Conservation (phyloP, 2,113 vertebrate genomes). For the Scophthalmus maximus region DNA sequence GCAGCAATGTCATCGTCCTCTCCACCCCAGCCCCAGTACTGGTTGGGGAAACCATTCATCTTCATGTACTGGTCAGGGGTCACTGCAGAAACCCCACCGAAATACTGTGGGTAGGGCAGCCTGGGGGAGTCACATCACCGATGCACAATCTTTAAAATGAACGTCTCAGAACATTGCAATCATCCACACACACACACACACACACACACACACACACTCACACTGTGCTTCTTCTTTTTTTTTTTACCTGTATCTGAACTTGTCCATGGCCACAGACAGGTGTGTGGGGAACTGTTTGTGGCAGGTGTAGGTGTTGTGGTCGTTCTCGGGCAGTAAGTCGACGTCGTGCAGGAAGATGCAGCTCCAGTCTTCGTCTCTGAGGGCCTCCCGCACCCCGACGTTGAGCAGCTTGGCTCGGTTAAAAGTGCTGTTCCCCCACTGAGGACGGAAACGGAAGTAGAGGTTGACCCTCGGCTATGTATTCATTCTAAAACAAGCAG, state of each 20-base stretch:
- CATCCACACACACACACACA: neutral
- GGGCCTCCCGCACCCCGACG: constrained; percentile 92
- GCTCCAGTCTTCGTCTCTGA: constrained; percentile 94
- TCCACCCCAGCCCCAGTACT: constrained; percentile 96
- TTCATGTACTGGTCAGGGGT: constrained; percentile 96
- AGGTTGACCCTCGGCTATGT: no score
- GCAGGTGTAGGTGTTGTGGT: constrained; percentile 95
- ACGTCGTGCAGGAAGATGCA: constrained; percentile 96
- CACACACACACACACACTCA: neutral
- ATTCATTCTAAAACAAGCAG: no score
- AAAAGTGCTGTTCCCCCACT: constrained; percentile 91
- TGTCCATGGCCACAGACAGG: constrained; percentile 95
- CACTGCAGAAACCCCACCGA: constrained; percentile 93
- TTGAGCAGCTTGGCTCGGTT: constrained; percentile 96
- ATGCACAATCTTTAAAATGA: constrained; percentile 1
- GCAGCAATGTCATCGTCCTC: constrained; percentile 95
- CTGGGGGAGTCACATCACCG: constrained; percentile 73
- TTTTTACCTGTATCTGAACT: constrained; percentile 94
- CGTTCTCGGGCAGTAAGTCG: constrained; percentile 94
- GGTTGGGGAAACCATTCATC: constrained; percentile 96
- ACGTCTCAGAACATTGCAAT: neutral
- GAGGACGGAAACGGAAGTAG: constrained; percentile 16
- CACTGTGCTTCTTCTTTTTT: no score
- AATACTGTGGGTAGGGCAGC: constrained; percentile 93
- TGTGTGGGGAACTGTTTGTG: constrained; percentile 92